phyloP scores from a whole-genome alignment of 2,888 invertebrate genomes.

The Pseudeuparius sepicola region DNA sequence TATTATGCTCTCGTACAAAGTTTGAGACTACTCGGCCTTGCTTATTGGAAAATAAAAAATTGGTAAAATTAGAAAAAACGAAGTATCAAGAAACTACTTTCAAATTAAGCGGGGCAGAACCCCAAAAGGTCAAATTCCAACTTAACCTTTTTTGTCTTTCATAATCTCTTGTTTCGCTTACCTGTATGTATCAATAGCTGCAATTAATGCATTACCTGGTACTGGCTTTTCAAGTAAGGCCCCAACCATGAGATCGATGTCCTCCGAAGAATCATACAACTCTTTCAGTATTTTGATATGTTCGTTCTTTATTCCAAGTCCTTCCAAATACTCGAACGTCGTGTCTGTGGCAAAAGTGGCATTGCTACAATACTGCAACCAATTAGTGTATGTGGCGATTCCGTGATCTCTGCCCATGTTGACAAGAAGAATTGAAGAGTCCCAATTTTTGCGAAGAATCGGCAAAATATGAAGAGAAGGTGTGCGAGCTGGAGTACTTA shows the following conservation, averaged over 20 bases:
- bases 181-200: too few relatives aligned
- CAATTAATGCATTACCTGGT: slow-evolving; percentile 38
- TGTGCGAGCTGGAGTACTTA: slow-evolving; percentile 53
- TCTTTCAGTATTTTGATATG: slow-evolving; percentile 54
- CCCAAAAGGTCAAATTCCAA: too few relatives aligned
- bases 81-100: too few relatives aligned
- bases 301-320: slow-evolving; percentile 46
- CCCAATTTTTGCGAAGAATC: slow-evolving; percentile 36
- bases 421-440: slow-evolving; percentile 44
- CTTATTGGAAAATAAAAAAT: too few relatives aligned
- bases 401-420: slow-evolving; percentile 73
- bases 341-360: slow-evolving; percentile 24
- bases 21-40: too few relatives aligned
- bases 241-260: slow-evolving; percentile 78
- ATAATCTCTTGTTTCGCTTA: too few relatives aligned
- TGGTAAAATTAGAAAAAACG: too few relatives aligned
- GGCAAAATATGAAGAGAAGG: slow-evolving; percentile 47
- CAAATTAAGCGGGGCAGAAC: too few relatives aligned
- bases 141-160: too few relatives aligned
- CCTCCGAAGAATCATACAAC: slow-evolving; percentile 61
- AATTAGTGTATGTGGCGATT: slow-evolving; percentile 60
- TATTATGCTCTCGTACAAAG: too few relatives aligned
- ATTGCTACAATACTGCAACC: slow-evolving; percentile 54
- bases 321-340: slow-evolving; percentile 43
- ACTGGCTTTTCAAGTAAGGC: slow-evolving; percentile 71